Base-by-base conservation (phyloP, 2,797 vertebrate genomes). In the Cottoperca gobio region DNA sequence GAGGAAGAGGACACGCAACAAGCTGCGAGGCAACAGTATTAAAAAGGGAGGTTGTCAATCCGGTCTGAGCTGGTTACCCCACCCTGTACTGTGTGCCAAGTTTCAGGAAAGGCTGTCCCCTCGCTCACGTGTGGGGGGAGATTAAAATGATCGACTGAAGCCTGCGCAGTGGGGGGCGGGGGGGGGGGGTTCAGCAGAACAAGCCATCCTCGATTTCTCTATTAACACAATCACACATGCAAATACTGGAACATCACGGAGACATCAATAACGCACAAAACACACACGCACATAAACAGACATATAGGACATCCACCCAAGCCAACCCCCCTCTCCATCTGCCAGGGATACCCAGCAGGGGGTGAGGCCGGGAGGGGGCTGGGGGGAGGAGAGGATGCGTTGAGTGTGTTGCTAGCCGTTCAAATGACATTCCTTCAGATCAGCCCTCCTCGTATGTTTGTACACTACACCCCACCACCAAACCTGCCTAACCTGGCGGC, bases 21-120 rank as follows among this genome's bases (percentile, higher is more conserved):
- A 84, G 92, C 94, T 93, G 90, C 79, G 84, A 95, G 90, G 86
- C 93, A 95, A 92, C 87, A 77, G 92, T 91, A 95, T 94, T 95
- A 95, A 94, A 93, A 90, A 94, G 93, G 88, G 94, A 95, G 95
- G 95, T 94, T 94, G 96, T 96, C 96, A 97, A 96, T 96, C 95
- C 94, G 93, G 95, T 95, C 94, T 94, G 90, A 95, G 95, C 93
- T 94, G 95, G 96, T 96, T 96, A 93, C 96, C 95, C 96, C 95
- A 94, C 96, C 97, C 96, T 92, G 86, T 86, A 89, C 93, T 93
- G 89, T 93, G 90, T 76, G 95, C 96, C 96, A 97, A 95, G 95
- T 95, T 94, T 93, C 89, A 94, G 93, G 92, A 94, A 93, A 94
- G 94, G 94, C 94, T 94, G 94, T 94, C 92, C 95, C 91, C 94